Conservation (phyloP, 2,797 vertebrate species). For the Caiman crocodilus region DNA sequence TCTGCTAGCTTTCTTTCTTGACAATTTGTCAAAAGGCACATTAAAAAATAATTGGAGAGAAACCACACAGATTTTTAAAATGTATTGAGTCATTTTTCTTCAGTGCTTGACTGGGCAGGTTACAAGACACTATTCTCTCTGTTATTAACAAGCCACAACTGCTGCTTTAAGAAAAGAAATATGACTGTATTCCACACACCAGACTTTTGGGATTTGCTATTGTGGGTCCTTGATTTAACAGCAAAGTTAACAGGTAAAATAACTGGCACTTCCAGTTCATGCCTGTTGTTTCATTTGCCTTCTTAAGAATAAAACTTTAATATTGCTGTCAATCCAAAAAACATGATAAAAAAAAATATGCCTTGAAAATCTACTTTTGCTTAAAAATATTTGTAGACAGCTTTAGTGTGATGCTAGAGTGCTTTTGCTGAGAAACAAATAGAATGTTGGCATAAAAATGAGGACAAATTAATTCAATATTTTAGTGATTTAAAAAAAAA, state of each 20-base stretch:
- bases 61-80: slow-evolving; percentile 70
- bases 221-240: slow-evolving; percentile 54
- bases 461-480: not conserved
- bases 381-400: not conserved
- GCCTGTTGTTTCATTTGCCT: slow-evolving; percentile 11
- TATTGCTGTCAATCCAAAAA: not conserved
- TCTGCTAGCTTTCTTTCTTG: slow-evolving; percentile 54
- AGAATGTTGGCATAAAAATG: not conserved
- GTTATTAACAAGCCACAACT: slow-evolving; percentile 56
- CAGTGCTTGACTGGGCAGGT: slow-evolving; percentile 67
- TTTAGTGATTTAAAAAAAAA: not conserved
- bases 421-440: not conserved
- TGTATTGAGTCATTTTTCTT: slow-evolving; percentile 78
- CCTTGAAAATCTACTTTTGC: not conserved
- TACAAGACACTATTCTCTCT: slow-evolving; percentile 59
- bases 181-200: not conserved
- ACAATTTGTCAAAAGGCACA: slow-evolving; percentile 74
- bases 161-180: slow-evolving; percentile 57
- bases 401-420: not conserved
- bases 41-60: slow-evolving; percentile 79
- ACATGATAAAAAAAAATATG: not conserved
- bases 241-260: slow-evolving; percentile 58
- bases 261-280: not conserved
- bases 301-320: not conserved
- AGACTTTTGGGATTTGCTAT: slow-evolving; percentile 23